Evolutionary conservation across 2,797 vertebrate species (phyloP), one percentile per base, ranked within the genome.

Genomic region (Coendou prehensilis): DNA sequence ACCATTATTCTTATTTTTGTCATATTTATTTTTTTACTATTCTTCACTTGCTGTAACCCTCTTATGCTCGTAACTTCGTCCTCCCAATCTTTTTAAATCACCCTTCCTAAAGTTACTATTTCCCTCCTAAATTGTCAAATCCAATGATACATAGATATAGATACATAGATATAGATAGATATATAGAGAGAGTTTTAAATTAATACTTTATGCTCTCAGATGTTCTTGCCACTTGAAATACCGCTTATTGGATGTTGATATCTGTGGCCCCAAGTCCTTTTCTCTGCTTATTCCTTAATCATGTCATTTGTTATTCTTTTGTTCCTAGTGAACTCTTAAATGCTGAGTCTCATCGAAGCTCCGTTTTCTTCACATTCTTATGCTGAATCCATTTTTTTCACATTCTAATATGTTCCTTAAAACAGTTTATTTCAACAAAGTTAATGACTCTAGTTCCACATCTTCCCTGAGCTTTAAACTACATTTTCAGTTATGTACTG

Each of bases 381-480:
- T 81, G 11, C 20, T 64, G 5, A 52, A 89, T 86, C n/a, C 47
- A 45, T 86, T 73, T 90, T 69, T 20, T 78, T 75, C 9, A 54
- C 15, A 86, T 92, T 69, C 28, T 41, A 54, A 23, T 37, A 61
- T 56, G 8, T 84, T 87, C 14, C 23, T 82, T 90, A 41, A 82
- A 9, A 93, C 20, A 95, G 23, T 79, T 90, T 63, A 67, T 50
- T 81, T 86, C 52, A 76, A 52, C 20, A 45, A 89, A 84, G 64
- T 59, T 95, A 85, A 95, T 78, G 52, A 45, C 47, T 94, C 54
- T 56, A 17, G 33, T 20, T 83, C 23, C 57, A 59, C 8, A 45
- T 84, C 75, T 88, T 97, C 90, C 87, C 75, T 52, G 64, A 93
- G 69, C 47, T 91, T 33, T 54, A 45, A 85, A 91, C 13, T 94